Percentiles rank a stretch among this genome's conserved stretches.
phyloP scores from a whole-genome alignment of 1,140 invertebrate genomes.

The Bombus superbus region DNA sequence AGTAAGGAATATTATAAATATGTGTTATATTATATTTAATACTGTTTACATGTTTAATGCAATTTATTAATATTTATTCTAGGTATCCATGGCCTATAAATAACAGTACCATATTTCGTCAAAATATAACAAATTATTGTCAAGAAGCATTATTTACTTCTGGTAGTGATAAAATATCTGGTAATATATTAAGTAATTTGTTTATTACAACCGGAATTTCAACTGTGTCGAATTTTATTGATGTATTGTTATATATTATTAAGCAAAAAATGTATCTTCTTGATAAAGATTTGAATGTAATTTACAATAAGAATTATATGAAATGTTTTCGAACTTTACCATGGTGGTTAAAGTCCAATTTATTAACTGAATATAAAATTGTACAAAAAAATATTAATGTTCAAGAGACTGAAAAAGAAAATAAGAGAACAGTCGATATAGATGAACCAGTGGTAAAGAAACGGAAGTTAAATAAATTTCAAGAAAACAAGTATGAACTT shows the following conservation, averaged over 20 bases:
- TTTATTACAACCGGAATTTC: slow-evolving; percentile 69
- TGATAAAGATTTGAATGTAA: slow-evolving; percentile 66
- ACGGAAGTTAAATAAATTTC: slow-evolving; percentile 29
- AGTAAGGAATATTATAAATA: slow-evolving; percentile 65
- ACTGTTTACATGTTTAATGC: slow-evolving; percentile 22
- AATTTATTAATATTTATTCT: slow-evolving; percentile 53
- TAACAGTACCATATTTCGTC: slow-evolving; percentile 65
- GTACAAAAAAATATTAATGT: slow-evolving; percentile 32
- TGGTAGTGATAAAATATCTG: slow-evolving; percentile 62
- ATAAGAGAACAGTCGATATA: background rate
- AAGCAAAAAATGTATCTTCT: slow-evolving; percentile 72
- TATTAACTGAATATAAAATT: slow-evolving; percentile 59
- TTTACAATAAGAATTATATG: slow-evolving; percentile 79
- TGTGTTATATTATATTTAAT: background rate
- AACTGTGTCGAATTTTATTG: slow-evolving; percentile 69
- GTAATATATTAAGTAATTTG: slow-evolving; percentile 72
- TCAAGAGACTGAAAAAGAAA: slow-evolving; percentile 28
- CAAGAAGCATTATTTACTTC: slow-evolving; percentile 66
- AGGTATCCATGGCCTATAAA: slow-evolving; percentile 77
- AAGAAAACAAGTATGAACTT: slow-evolving; percentile 36
- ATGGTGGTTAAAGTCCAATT: slow-evolving; percentile 80
- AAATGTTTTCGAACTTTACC: slow-evolving; percentile 76
- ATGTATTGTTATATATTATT: slow-evolving; percentile 75
- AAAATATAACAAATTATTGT: slow-evolving; percentile 70
- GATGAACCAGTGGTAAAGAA: slow-evolving; percentile 58